These are phyloP conservation scores for Hippocampus kuda DNA, from an alignment of 2,797 vertebrate species.

Conservation along the genomic window DNA sequence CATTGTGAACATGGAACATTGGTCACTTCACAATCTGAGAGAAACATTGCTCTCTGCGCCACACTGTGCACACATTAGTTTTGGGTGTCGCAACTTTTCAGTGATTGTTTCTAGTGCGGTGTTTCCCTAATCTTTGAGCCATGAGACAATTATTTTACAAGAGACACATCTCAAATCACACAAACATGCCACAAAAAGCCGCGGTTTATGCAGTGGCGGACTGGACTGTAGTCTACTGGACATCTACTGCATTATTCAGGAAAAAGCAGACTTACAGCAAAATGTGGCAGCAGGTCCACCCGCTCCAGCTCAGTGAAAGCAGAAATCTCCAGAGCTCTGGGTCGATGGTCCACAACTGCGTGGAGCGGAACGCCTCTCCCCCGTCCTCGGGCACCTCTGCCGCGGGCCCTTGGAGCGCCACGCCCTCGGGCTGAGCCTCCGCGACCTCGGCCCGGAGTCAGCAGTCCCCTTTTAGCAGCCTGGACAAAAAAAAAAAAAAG, in stretches of 20 bases:
- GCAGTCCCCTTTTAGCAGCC: conserved; percentile 92
- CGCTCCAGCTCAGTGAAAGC: conserved; percentile 80
- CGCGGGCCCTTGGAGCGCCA: conserved; percentile 71
- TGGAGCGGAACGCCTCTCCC: conserved; percentile 75
- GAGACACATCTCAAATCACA: neutral
- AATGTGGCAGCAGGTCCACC: conserved; percentile 89
- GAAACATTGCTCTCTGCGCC: neutral
- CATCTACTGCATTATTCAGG: neutral
- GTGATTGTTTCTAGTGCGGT: no score
- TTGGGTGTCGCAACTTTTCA: no score
- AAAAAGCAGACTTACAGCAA: conserved; percentile 79
- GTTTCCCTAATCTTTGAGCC: no score
- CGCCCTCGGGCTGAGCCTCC: conserved; percentile 75
- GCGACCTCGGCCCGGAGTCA: conserved; percentile 78
- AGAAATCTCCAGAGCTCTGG: conserved; percentile 82
- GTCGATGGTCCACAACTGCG: conserved; percentile 86
- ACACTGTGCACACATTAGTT: neutral
- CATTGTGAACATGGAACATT: conserved; percentile 26
- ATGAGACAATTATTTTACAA: no score
- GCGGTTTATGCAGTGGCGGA: neutral
- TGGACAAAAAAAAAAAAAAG: conserved; percentile 39
- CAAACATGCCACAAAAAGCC: neutral
- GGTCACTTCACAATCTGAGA: neutral
- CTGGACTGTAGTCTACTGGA: neutral
- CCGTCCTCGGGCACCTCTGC: conserved; percentile 75